These are phyloP conservation scores for Papilio demoleus DNA, from an alignment of 2,888 invertebrate species.

Conservation along the genomic window DNA sequence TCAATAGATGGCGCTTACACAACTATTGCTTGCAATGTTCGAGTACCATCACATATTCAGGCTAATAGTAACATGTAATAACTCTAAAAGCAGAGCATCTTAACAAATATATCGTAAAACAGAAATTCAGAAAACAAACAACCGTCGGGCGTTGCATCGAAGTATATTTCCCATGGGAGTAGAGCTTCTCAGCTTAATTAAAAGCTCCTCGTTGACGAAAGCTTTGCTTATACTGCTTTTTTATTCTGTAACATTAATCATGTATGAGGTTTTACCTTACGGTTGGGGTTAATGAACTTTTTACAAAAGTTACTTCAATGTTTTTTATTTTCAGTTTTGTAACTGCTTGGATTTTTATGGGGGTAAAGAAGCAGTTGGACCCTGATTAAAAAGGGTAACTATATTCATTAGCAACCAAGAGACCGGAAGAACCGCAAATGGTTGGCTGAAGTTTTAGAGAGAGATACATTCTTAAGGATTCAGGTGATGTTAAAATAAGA, in stretches of 20 bases:
- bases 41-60: conserved; percentile 5
- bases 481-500: no score
- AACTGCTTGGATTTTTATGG: no score
- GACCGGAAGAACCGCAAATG: no score
- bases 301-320: no score
- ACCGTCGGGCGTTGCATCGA: conserved; percentile 3
- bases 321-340: no score
- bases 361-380: no score
- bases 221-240: conserved; percentile 8
- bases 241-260: conserved; percentile 3
- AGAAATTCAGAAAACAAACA: conserved; percentile 15
- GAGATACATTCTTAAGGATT: no score
- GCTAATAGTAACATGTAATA: background rate
- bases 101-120: conserved; percentile 2
- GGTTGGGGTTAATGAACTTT: no score
- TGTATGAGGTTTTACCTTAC: no score
- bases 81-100: conserved; percentile 8
- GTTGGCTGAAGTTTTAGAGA: no score
- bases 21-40: background rate
- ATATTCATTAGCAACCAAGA: no score
- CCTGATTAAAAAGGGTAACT: no score
- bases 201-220: conserved; percentile 19
- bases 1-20: background rate
- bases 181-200: conserved; percentile 17
- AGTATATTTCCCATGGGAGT: conserved; percentile 7